Evolutionary conservation across 1,140 invertebrate genomes (phyloP).

Genomic region (Pogonomyrmex barbatus): DNA sequence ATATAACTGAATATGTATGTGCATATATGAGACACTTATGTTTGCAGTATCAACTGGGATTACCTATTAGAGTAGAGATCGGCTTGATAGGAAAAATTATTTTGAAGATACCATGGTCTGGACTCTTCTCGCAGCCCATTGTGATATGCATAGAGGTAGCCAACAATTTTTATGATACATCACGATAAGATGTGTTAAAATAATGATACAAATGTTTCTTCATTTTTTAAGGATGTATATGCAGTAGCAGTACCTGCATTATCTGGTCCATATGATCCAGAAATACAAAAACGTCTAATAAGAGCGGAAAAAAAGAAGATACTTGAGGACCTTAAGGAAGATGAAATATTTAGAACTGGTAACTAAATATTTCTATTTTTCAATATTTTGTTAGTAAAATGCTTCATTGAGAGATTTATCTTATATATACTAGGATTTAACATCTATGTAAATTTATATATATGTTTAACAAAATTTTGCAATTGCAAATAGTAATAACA

Average conservation of each 20-base stretch:
- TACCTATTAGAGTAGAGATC: conserved; percentile 93
- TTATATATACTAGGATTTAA: not conserved
- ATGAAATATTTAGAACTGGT: conserved; percentile 84
- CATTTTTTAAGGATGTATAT: conserved; percentile 88
- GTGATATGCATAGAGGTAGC: conserved; percentile 89
- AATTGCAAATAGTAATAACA: not conserved
- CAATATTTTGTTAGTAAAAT: not conserved
- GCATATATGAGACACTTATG: not conserved
- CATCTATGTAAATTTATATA: not conserved
- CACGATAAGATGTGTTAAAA: conserved; percentile 6
- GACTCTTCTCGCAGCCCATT: conserved; percentile 90
- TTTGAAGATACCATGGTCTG: conserved; percentile 92
- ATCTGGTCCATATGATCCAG: conserved; percentile 90
- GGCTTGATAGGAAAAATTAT: conserved; percentile 92
- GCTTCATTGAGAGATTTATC: not conserved
- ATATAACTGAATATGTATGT: not conserved
- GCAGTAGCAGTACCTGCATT: conserved; percentile 91
- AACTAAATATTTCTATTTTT: conserved; percentile 39
- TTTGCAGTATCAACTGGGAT: conserved; percentile 91
- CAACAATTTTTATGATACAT: not conserved
- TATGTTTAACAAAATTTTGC: not conserved
- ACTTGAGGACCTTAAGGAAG: conserved; percentile 86
- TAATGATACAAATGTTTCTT: not conserved
- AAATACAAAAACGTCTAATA: conserved; percentile 90
- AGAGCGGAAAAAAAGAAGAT: conserved; percentile 91